Conservation (phyloP, 2,113 vertebrate genomes). For the Montifringilla adamsi region DNA sequence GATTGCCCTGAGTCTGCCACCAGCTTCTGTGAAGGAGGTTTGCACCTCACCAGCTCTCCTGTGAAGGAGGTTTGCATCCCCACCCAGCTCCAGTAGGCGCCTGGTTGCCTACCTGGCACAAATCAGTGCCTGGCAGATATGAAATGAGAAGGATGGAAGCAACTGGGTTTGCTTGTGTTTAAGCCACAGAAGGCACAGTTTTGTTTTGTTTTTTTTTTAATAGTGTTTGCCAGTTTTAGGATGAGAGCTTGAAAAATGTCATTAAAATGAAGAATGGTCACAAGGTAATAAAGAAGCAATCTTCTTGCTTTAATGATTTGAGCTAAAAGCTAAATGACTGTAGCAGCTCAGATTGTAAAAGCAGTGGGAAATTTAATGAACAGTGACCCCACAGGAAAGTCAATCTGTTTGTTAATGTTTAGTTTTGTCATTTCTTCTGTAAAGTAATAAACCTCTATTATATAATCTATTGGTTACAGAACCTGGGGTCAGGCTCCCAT, state of each 20-base stretch:
- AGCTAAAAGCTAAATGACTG: slow-evolving; percentile 34
- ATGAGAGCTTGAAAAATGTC: slow-evolving; percentile 12
- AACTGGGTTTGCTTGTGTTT: not conserved
- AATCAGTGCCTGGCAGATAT: not conserved
- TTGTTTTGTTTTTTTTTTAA: not conserved
- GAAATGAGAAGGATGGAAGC: not conserved
- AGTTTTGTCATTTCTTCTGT: slow-evolving; percentile 37
- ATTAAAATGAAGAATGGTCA: slow-evolving; percentile 10
- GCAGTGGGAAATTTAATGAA: slow-evolving; percentile 56
- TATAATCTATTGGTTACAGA: slow-evolving; percentile 13
- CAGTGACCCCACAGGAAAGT: slow-evolving; percentile 50
- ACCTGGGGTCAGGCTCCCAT: not conserved
- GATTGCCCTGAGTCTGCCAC: not conserved
- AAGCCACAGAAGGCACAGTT: not conserved
- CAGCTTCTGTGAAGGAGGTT: not conserved
- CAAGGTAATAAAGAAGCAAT: slow-evolving; percentile 51
- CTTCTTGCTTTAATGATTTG: not conserved
- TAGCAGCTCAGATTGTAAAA: slow-evolving; percentile 41
- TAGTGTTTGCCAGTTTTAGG: not conserved
- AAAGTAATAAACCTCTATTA: slow-evolving; percentile 32
- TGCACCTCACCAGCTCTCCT: not conserved
- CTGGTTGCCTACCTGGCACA: not conserved
- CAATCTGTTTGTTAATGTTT: slow-evolving; percentile 45
- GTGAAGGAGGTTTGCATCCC: not conserved
- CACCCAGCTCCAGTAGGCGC: not conserved